phyloP scores from a whole-genome alignment of 1,140 invertebrate genomes.

The Melitaea cinxia region DNA sequence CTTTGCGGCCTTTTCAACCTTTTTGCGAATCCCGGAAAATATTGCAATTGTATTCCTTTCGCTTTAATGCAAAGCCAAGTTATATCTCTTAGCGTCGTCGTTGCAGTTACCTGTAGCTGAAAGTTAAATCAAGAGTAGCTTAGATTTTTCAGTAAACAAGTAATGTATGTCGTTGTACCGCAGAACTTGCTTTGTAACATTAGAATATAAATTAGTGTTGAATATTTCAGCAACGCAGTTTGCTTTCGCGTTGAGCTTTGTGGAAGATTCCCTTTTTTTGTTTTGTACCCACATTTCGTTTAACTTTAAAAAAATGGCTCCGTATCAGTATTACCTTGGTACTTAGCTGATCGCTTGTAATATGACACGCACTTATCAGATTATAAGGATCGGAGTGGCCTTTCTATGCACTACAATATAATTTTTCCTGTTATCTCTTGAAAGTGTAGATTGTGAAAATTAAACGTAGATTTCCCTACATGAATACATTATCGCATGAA shows the following conservation, averaged over 20 bases:
- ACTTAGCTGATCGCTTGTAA: neutral
- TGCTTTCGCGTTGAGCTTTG: conserved; percentile 11
- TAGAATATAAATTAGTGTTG: neutral
- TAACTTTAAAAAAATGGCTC: neutral
- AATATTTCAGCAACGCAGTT: neutral
- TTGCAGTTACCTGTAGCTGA: neutral
- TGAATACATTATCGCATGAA: no score
- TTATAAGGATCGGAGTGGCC: no score
- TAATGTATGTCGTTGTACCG: neutral
- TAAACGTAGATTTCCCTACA: no score
- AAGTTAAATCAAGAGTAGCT: neutral
- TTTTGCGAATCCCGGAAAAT: neutral
- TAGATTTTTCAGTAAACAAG: neutral
- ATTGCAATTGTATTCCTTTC: neutral
- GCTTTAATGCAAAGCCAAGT: neutral
- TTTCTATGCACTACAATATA: no score
- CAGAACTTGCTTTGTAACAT: neutral
- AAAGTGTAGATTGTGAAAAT: no score
- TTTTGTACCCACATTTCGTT: neutral
- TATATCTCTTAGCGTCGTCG: neutral
- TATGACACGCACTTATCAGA: no score
- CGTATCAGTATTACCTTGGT: neutral
- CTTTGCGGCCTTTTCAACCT: neutral
- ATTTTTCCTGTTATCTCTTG: no score
- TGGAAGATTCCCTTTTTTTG: conserved; percentile 1